phyloP scores from a whole-genome alignment of 92 coral and sea anemone genomes.

The Epizoanthus fatuus region DNA sequence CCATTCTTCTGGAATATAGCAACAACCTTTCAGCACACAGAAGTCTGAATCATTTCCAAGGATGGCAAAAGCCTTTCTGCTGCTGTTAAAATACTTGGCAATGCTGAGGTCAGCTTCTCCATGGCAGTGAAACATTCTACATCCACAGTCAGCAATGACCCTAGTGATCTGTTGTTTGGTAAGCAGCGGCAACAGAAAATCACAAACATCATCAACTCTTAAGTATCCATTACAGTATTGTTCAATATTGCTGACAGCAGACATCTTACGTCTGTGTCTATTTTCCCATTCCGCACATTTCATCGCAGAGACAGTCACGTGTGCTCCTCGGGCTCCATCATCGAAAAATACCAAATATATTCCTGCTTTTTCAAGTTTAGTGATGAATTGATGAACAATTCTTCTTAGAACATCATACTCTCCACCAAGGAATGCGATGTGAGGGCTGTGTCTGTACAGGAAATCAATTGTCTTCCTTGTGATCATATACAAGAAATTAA shows the following conservation, averaged over 20 bases:
- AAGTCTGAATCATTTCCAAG: conserved; percentile 53
- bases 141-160: conserved; percentile 28
- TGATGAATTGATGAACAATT: background rate
- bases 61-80: conserved; percentile 39
- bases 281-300: conserved; percentile 22
- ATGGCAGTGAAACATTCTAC: conserved; percentile 40
- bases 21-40: conserved; percentile 56
- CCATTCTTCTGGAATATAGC: conserved; percentile 26
- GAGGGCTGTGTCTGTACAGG: background rate
- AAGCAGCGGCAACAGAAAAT: background rate
- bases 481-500: background rate
- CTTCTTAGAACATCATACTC: conserved; percentile 24
- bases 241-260: conserved; percentile 17
- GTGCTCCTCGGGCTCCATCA: conserved; percentile 33
- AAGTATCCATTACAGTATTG: conserved; percentile 27
- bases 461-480: background rate
- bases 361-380: conserved; percentile 26
- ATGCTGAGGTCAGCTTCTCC: conserved; percentile 45
- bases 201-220: background rate
- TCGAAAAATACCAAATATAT: conserved; percentile 44
- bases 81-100: conserved; percentile 25
- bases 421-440: conserved; percentile 20
- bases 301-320: background rate
- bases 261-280: background rate
- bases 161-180: conserved; percentile 3